phyloP scores from a whole-genome alignment of 2,113 vertebrate genomes.

The Chaetorhynchus papuensis region DNA sequence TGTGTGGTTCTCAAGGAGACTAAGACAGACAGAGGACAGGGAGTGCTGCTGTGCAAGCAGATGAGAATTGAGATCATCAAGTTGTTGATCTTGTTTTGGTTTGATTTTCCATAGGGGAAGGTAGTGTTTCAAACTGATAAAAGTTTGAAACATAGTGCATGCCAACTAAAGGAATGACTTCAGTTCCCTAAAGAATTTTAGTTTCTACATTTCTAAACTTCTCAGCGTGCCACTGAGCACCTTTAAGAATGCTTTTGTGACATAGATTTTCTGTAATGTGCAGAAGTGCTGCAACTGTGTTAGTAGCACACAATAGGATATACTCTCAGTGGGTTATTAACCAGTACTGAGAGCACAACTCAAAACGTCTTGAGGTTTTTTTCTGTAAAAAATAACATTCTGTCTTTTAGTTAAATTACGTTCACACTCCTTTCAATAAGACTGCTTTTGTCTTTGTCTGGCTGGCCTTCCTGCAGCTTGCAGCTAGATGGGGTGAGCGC shows the following conservation, averaged over 20 bases:
- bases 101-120: not conserved
- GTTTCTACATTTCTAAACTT: not conserved
- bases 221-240: not conserved
- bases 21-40: not conserved
- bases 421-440: not conserved
- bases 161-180: not conserved
- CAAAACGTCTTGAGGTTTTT: not conserved
- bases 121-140: not conserved
- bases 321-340: not conserved
- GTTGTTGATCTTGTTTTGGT: not conserved
- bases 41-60: not conserved
- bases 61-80: not conserved
- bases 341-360: not conserved
- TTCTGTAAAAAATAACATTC: not conserved
- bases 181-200: not conserved
- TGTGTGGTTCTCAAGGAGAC: not conserved
- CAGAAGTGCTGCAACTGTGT: not conserved
- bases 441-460: not conserved
- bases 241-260: not conserved
- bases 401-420: not conserved
- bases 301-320: not conserved
- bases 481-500: slow-evolving; percentile 42
- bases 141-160: not conserved
- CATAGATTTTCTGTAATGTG: not conserved
- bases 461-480: not conserved